Base-by-base conservation (phyloP, 92 coral and sea anemone genomes). In the Umimayanthus chanpuru region DNA sequence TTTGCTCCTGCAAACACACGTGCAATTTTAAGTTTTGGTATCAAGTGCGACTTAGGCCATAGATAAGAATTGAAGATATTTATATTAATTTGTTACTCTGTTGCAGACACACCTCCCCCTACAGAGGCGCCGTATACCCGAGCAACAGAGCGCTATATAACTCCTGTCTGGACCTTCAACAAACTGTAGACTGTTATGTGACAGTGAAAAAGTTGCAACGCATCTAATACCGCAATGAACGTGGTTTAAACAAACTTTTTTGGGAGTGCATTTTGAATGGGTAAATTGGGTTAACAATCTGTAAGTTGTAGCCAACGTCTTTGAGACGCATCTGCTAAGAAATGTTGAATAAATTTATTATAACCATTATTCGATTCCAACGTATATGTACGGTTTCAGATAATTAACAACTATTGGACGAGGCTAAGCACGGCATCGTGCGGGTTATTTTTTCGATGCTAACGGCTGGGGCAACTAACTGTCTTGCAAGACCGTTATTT, bases 141-240 rank as follows among this genome's bases (percentile, higher is more conserved):
- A 15, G 36, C 36, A 44, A 47, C 82, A 29, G 82, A 78, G 41
- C 82, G 66, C 41, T 49, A 78, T 36, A 78, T 78, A 8, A 78
- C 82, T 12, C 82, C 82, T 15, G 21, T 78, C 61, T 78, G 82
- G 82, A 26, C 65, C 23, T 11, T 44, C 38, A 78, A 78, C 82
- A 78, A 78, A 16, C 82, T 43, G 21, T 78, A 78, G 25, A 53
- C 50, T 75, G 82, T n/a, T n/a, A 38, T 26, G 20, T 26, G 64
- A 49, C 56, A 78, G 39, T 9, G 4, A 23, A 18, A 77, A 43
- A 43, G 58, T n/a, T 5, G n/a, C 49, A 39, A 38, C 5, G 11
- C 12, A 18, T 16, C 39, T 43, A 32, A 50, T 49, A 28, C 82
- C 29, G 18, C 58, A 78, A 47, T 78, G 49, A 47, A 47, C 25